Percentiles rank a stretch among this genome's conserved stretches.
Evolutionary conservation across 2,113 vertebrate genomes (phyloP).

Genomic region (Cheirogaleus medius): DNA sequence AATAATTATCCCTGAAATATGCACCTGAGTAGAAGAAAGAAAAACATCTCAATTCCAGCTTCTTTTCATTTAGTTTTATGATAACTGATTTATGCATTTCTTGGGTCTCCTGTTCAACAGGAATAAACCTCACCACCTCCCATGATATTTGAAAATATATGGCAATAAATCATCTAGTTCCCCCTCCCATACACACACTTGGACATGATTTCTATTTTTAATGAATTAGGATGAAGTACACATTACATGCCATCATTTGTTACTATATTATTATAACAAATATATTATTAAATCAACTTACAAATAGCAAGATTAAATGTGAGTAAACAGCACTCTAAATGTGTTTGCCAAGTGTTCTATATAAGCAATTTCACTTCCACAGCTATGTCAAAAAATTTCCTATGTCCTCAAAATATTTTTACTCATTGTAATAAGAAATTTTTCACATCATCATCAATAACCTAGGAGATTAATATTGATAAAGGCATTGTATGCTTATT

Average conservation of each 20-base stretch:
- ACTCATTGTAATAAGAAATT: constrained; percentile 56
- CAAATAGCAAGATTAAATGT: constrained; percentile 72
- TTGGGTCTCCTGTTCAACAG: constrained; percentile 59
- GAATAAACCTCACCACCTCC: constrained; percentile 24
- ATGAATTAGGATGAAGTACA: constrained; percentile 69
- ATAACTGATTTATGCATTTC: constrained; percentile 75
- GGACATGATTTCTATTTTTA: constrained; percentile 69
- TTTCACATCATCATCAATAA: constrained; percentile 66
- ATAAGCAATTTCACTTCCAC: constrained; percentile 18
- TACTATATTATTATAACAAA: constrained; percentile 76
- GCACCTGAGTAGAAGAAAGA: constrained; percentile 50
- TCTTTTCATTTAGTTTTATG: constrained; percentile 58
- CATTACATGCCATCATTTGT: constrained; percentile 44
- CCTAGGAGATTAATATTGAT: constrained; percentile 52
- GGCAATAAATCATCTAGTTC: constrained; percentile 45
- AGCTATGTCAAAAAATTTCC: neutral
- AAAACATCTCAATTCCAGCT: constrained; percentile 64
- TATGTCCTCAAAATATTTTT: constrained; percentile 58
- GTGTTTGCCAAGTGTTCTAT: neutral
- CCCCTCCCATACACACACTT: neutral
- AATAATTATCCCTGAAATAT: constrained; percentile 71
- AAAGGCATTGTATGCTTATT: constrained; percentile 42
- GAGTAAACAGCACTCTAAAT: constrained; percentile 49
- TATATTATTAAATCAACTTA: constrained; percentile 71
- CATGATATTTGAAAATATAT: constrained; percentile 56